phyloP scores from a whole-genome alignment of 2,888 invertebrate species.

The Gryllus longicercus region DNA sequence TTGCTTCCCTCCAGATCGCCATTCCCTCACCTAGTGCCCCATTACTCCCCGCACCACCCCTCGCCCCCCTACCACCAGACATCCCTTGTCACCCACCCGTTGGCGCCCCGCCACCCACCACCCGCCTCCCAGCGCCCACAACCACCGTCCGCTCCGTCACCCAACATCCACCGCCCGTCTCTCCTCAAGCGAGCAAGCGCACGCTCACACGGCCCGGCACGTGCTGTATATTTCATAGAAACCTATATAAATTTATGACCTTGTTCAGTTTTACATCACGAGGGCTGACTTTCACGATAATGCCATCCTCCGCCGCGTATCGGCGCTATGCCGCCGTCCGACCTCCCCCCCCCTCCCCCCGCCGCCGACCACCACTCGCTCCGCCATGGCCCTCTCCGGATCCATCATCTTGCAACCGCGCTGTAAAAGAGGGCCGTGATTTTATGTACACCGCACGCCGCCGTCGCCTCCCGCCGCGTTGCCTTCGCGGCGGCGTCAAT shows the following conservation, averaged over 20 bases:
- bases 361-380: background rate
- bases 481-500: background rate
- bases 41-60: too few relatives aligned
- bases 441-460: background rate
- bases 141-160: too few relatives aligned
- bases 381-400: background rate
- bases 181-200: too few relatives aligned
- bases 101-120: too few relatives aligned
- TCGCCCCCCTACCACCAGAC: too few relatives aligned
- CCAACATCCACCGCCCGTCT: too few relatives aligned
- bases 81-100: too few relatives aligned
- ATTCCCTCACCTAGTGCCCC: too few relatives aligned
- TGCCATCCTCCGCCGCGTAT: background rate
- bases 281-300: conserved; percentile 4
- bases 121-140: too few relatives aligned
- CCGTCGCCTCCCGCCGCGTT: too few relatives aligned
- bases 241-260: conserved; percentile 6
- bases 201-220: background rate
- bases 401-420: conserved; percentile 6
- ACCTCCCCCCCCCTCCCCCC: background rate
- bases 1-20: too few relatives aligned
- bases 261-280: conserved; percentile 6
- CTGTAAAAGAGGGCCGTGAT: background rate
- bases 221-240: conserved; percentile 6
- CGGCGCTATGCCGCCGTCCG: background rate